Base-by-base conservation (phyloP, 2,797 vertebrate species). In the Amphiprion clarkii region DNA sequence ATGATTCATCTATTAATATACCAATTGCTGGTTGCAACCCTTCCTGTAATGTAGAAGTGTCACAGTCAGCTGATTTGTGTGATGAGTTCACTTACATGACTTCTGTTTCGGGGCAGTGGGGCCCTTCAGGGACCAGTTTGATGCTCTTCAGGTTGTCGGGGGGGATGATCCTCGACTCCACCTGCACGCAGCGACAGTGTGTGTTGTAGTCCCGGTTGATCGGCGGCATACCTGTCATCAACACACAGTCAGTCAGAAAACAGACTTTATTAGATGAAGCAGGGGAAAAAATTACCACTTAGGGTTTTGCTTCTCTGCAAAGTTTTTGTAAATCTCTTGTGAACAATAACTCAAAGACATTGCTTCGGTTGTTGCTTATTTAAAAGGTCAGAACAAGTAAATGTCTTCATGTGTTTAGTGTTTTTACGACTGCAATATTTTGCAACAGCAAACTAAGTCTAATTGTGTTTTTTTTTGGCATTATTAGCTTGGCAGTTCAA, bases 81-180 rank as follows among this genome's bases (percentile, higher is more conserved):
- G 17, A 25, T 2, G 21, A 59, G 3, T 65, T 33, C 3, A 88
- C 95, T 89, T 71, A 96, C 95, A 96, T 94, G 68, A 96, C 89
- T 75, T 96, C 95, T 0, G 71, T 88, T 0, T 76, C 68, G 0
- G 87, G 75, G 82, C 95, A 96, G 87, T 94, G 92, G 0, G 93
- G 78, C 3, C 94, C 93, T 39, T 85, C 81, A 0, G 92, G 89
- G 44, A 94, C 0, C 11, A 95, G 84, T 70, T 94, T 93, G 71
- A 96, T 91, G 67, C 92, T 94, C 60, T 57, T 87, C 80, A 96
- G 82, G 61, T 1, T 91, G 33, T 90, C 76, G 0, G 85, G 89
- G 0, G 95, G 95, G 46, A 96, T 94, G 69, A 95, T 83, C 75
- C 94, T 91, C 1, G 93, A 92, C 90, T 96, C 95, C 56, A 93